Base-by-base conservation (phyloP, 2,797 vertebrate species). In the Lepilemur ruficaudatus region DNA sequence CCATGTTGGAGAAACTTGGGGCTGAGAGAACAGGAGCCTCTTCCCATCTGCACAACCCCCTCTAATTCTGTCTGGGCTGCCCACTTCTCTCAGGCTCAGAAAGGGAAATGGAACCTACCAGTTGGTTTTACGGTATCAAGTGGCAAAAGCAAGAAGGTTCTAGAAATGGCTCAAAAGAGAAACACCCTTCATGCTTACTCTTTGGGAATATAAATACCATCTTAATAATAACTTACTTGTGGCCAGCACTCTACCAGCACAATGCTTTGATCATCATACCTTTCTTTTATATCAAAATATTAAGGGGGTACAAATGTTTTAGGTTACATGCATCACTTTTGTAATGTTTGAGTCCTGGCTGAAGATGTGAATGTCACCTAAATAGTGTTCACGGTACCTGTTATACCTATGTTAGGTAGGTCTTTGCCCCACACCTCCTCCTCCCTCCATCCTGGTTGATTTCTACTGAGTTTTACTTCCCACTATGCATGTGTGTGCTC, bases 101-200 rank as follows among this genome's bases (percentile, higher is more conserved):
- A 80, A 72, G 55, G 65, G 6, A 79, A 30, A 57, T 20, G 50
- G 80, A 79, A 82, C 32, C 83, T 32, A 32, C 8, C 17, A 41
- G 8, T 3, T 80, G 65, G 48, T 89, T 75, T 92, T 76, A 82
- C 59, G 55, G 22, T 32, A 92, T n/a, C n/a, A 79, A 80, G 35
- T 73, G 46, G 46, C 20, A 80, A 87, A 91, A 84, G 59, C 35
- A 87, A 96, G 83, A 89, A 93, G 17, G 41, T 46, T 79, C 84
- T 13, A 90, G 93, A 95, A 92, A 92, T 18, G 59, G 30, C 78
- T 93, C 46, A 65, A 52, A 82, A 82, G 75, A 83, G 50, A 93
- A 65, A 72, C 23, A 82, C 0, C n/a, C 17, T 30, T 69, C 32
- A 52, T 10, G 55, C n/a, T 59, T 61, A 61, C 81, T 70, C 67